A percentile compares a stretch with the other conserved stretches of the same genome.
Evolutionary conservation across 1,140 invertebrate genomes (phyloP).

Genomic region (Cydia fagiglandana): DNA sequence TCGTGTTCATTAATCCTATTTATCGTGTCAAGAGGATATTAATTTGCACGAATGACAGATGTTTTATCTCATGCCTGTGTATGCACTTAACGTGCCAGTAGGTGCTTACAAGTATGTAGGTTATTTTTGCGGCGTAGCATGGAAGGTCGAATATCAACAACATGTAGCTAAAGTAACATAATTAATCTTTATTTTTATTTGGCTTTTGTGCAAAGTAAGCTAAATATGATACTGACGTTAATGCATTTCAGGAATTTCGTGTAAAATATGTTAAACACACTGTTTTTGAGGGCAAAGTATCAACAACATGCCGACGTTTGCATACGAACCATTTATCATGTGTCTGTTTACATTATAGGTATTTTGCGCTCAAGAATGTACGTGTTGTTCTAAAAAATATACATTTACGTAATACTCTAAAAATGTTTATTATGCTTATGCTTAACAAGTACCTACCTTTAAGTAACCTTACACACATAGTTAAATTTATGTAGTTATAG

Average conservation of each 20-base stretch:
- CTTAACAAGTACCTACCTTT: no score
- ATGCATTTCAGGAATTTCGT: conserved; percentile 9
- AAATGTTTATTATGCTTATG: neutral
- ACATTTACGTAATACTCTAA: neutral
- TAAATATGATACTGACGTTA: conserved; percentile 5
- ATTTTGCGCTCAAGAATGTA: neutral
- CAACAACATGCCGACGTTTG: conserved; percentile 15
- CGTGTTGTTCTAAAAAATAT: neutral
- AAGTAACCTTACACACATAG: no score
- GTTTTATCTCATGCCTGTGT: conserved; percentile 21
- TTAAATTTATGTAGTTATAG: no score
- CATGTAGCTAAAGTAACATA: neutral
- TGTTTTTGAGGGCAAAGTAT: conserved; percentile 18
- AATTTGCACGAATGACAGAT: conserved; percentile 24
- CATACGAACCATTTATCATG: neutral
- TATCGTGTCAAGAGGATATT: conserved; percentile 28
- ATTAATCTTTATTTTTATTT: neutral
- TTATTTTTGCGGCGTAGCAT: conserved; percentile 7
- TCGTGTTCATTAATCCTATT: conserved; percentile 28
- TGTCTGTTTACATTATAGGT: neutral
- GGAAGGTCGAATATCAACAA: neutral
- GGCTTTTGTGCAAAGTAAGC: neutral
- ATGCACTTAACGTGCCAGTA: conserved; percentile 23
- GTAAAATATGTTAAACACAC: conserved; percentile 6
- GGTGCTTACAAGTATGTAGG: conserved; percentile 9